Evolutionary conservation across 64 coral and sea anemone genomes (phyloP).

Genomic region (Trachythela sp.): DNA sequence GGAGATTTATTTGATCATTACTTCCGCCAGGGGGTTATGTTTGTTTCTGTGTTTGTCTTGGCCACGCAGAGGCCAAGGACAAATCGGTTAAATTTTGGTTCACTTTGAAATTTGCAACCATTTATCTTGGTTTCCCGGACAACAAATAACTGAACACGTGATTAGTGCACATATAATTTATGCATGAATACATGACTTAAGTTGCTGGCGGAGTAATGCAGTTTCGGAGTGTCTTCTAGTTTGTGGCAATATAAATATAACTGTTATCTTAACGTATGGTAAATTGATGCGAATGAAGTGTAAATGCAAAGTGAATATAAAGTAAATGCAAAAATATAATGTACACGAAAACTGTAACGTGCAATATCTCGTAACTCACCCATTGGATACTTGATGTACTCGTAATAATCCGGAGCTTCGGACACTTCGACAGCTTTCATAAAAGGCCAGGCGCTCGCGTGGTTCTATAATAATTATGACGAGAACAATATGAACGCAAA

Average conservation of each 20-base stretch:
- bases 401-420: slow-evolving; percentile 97
- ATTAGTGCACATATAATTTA: too few relatives aligned
- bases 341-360: background rate
- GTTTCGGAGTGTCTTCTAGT: too few relatives aligned
- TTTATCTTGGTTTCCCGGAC: too few relatives aligned
- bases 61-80: too few relatives aligned
- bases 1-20: too few relatives aligned
- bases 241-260: background rate
- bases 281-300: background rate
- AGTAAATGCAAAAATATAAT: background rate
- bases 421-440: slow-evolving; percentile 89
- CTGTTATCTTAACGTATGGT: background rate
- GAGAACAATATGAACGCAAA: background rate
- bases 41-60: too few relatives aligned
- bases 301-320: background rate
- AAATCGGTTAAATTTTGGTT: too few relatives aligned
- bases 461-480: slow-evolving; percentile 61
- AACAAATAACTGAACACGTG: too few relatives aligned
- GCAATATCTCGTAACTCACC: slow-evolving; percentile 41
- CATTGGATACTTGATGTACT: slow-evolving; percentile 98
- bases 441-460: slow-evolving; percentile 97
- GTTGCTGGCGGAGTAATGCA: too few relatives aligned
- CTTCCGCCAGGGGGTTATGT: too few relatives aligned
- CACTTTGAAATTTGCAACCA: too few relatives aligned
- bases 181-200: too few relatives aligned